Conservation (phyloP, 2,113 vertebrate species). For the Saimiri boliviensis region DNA sequence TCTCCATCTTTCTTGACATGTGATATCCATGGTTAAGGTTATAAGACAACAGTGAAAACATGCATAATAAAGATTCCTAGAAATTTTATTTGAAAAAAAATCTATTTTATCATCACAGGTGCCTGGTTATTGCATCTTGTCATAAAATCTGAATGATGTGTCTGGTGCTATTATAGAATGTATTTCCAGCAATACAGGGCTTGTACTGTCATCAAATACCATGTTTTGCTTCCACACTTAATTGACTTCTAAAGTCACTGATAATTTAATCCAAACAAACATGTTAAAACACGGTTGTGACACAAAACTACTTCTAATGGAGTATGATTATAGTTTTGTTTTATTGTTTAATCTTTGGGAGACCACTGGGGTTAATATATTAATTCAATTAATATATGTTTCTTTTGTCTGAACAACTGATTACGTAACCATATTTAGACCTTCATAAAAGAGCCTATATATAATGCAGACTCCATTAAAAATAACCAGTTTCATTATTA, state of each 20-base stretch:
- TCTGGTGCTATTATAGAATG: not conserved
- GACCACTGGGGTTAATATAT: not conserved
- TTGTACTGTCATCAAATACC: not conserved
- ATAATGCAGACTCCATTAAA: not conserved
- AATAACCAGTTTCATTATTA: no score
- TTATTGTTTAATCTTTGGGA: not conserved
- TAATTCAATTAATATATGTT: not conserved
- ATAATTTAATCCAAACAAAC: not conserved
- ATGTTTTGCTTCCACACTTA: not conserved
- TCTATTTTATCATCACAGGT: slow-evolving; percentile 36
- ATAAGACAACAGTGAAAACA: not conserved
- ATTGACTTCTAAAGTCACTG: not conserved
- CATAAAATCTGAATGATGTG: slow-evolving; percentile 5
- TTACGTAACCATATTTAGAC: not conserved
- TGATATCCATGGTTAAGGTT: not conserved
- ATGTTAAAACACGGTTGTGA: not conserved
- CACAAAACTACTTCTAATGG: not conserved
- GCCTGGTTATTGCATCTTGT: slow-evolving; percentile 25
- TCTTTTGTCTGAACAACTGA: not conserved
- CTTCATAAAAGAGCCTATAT: not conserved
- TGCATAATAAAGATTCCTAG: not conserved
- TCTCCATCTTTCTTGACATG: not conserved
- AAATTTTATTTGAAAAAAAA: slow-evolving; percentile 34
- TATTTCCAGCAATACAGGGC: not conserved
- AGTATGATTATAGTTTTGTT: not conserved